A percentile compares a stretch with the other conserved stretches of the same genome.
These are phyloP conservation scores for Hyles lineata DNA, from an alignment of 2,888 invertebrate genomes.

Conservation along the genomic window DNA sequence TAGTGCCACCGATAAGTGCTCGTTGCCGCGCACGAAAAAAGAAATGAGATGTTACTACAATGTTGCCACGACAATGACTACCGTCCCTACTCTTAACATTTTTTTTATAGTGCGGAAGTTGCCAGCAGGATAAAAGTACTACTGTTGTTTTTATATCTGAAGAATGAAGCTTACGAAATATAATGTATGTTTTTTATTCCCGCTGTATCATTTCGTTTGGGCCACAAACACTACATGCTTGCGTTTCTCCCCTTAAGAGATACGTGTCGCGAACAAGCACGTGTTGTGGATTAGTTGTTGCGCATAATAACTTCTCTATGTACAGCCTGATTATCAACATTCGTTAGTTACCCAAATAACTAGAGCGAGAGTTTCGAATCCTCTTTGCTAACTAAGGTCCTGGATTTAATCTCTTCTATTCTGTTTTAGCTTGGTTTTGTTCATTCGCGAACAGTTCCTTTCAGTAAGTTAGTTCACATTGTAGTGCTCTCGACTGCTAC, in stretches of 20 bases:
- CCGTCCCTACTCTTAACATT: too few relatives aligned
- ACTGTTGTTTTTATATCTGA: too few relatives aligned
- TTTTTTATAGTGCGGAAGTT: too few relatives aligned
- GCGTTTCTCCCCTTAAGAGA: slow-evolving; percentile 56
- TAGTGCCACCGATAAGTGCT: too few relatives aligned
- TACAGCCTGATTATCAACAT: slow-evolving; percentile 64
- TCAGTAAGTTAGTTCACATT: too few relatives aligned
- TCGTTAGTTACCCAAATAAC: slow-evolving; percentile 42
- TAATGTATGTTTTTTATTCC: not conserved
- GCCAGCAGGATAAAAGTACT: too few relatives aligned
- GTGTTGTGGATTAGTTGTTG: slow-evolving; percentile 71
- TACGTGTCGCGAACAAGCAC: slow-evolving; percentile 71
- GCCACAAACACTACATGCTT: not conserved
- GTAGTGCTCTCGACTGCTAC: too few relatives aligned
- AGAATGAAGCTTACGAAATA: too few relatives aligned
- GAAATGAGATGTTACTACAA: too few relatives aligned
- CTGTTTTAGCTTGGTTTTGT: not conserved
- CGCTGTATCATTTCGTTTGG: slow-evolving; percentile 16
- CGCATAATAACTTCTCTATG: slow-evolving; percentile 64
- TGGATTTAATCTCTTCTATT: not conserved
- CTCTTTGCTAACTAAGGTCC: not conserved
- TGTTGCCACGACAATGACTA: too few relatives aligned
- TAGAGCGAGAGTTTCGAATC: not conserved
- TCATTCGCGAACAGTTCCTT: too few relatives aligned
- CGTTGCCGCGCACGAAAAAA: too few relatives aligned